These are phyloP conservation scores for Drosophila saltans DNA, from an alignment of 1,140 invertebrate species.

Conservation along the genomic window DNA sequence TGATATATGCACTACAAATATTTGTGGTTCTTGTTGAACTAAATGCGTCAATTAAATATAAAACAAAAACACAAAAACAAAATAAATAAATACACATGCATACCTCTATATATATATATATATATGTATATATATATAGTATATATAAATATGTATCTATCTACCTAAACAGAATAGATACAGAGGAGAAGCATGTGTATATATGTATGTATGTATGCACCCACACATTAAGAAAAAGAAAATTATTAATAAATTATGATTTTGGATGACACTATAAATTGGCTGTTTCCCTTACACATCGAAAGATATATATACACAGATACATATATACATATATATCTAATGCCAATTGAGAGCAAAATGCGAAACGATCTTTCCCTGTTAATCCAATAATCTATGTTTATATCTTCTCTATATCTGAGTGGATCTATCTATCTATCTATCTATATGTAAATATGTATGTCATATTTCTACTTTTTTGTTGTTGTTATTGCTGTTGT, in stretches of 20 bases:
- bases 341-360: conserved; percentile 43
- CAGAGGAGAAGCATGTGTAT: conserved; percentile 26
- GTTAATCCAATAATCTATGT: conserved; percentile 8
- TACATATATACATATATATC: not conserved
- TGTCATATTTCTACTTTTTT: conserved; percentile 21
- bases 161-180: conserved; percentile 30
- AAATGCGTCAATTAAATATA: conserved; percentile 78
- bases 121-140: conserved; percentile 16
- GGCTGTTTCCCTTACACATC: not conserved
- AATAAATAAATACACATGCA: conserved; percentile 31
- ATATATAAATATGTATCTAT: not conserved
- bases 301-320: no score
- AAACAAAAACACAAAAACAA: conserved; percentile 21
- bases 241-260: conserved; percentile 77
- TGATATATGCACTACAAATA: conserved; percentile 63
- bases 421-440: not conserved
- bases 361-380: conserved; percentile 19
- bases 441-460: conserved; percentile 32
- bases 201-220: not conserved
- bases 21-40: conserved; percentile 52
- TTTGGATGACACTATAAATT: conserved; percentile 69
- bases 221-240: conserved; percentile 16
- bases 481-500: not conserved
- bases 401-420: conserved; percentile 4
- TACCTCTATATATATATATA: conserved; percentile 13